Evolutionary conservation across 2,888 invertebrate genomes (phyloP).

Genomic region (Lasioglossum lativentre): DNA sequence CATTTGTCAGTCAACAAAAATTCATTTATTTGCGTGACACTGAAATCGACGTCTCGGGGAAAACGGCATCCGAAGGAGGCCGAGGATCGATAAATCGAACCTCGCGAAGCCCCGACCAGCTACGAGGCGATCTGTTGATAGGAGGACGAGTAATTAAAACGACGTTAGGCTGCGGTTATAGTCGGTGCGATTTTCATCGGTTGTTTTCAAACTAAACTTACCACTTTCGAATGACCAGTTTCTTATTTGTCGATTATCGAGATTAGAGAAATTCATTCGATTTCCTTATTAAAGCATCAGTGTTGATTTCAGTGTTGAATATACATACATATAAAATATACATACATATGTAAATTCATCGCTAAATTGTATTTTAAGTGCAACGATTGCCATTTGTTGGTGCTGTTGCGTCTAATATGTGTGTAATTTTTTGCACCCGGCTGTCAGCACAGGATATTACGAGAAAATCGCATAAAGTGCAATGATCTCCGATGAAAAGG

Average conservation of each 20-base stretch:
- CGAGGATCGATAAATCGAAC: conserved; percentile 67
- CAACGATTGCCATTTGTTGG: no score
- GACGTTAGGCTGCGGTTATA: background rate
- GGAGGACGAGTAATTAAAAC: conserved; percentile 45
- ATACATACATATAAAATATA: no score
- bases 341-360: background rate
- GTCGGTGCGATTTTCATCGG: background rate
- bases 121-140: conserved; percentile 17
- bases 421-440: background rate
- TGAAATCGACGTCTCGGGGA: conserved; percentile 53
- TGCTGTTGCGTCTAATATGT: no score
- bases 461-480: background rate
- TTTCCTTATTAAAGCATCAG: no score
- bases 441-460: no score
- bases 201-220: background rate
- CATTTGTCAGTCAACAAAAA: background rate
- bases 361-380: no score
- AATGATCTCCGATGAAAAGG: background rate
- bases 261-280: no score
- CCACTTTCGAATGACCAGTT: background rate
- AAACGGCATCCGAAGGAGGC: conserved; percentile 43
- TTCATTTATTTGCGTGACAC: conserved; percentile 35
- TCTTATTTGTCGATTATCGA: background rate
- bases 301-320: background rate
- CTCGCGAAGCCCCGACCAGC: conserved; percentile 18